Conservation (phyloP, 1,140 invertebrate genomes). For the Dufourea novaeangliae region DNA sequence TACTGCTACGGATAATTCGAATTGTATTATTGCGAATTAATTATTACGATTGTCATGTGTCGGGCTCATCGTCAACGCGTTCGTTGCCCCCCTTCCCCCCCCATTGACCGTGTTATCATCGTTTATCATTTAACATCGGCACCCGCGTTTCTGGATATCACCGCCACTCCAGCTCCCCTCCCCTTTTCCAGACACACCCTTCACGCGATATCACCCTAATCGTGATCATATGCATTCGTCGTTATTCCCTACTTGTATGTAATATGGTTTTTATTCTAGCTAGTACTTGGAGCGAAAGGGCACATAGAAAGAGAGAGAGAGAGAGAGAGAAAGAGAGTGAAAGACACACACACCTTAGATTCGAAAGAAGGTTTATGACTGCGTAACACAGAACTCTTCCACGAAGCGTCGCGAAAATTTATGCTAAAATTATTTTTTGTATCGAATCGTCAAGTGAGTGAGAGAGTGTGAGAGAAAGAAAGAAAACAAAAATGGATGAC, state of each 20-base stretch:
- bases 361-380: conserved; percentile 55
- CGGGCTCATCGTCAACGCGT: conserved; percentile 40
- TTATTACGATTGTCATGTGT: conserved; percentile 40
- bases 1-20: conserved; percentile 70
- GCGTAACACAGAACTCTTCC: conserved; percentile 55
- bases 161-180: neutral
- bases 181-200: neutral
- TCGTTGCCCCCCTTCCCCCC: too few relatives aligned
- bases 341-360: conserved; percentile 46
- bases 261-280: conserved; percentile 59
- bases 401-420: conserved; percentile 58
- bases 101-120: conserved; percentile 19
- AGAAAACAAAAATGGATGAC: too few relatives aligned
- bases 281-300: conserved; percentile 58
- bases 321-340: neutral
- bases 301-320: conserved; percentile 18
- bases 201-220: neutral
- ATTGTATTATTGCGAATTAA: conserved; percentile 65
- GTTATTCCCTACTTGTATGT: conserved; percentile 54
- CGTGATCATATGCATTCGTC: conserved; percentile 25
- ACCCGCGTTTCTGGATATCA: conserved; percentile 29
- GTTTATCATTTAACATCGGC: conserved; percentile 39
- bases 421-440: conserved; percentile 78
- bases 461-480: neutral
- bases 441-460: conserved; percentile 66